Evolutionary conservation across 1,140 invertebrate genomes (phyloP).

Genomic region (Pseudomyrmex dendroicus): DNA sequence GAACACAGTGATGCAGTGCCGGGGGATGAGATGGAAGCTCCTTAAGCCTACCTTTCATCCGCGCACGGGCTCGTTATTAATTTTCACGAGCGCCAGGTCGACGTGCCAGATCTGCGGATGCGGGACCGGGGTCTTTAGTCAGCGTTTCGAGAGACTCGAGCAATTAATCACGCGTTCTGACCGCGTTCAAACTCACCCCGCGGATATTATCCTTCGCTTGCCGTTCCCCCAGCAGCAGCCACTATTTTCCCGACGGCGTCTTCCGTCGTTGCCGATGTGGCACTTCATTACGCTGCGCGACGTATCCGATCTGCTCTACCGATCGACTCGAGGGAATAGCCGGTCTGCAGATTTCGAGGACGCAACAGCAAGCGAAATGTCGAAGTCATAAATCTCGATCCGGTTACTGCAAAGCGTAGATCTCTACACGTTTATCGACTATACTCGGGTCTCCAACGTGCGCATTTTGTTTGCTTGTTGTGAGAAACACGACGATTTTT

Average conservation of each 20-base stretch:
- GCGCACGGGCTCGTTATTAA: slow-evolving; percentile 64
- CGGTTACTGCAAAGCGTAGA: slow-evolving; percentile 4
- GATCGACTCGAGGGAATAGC: slow-evolving; percentile 33
- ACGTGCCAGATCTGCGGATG: slow-evolving; percentile 59
- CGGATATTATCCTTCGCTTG: slow-evolving; percentile 52
- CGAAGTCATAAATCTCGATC: slow-evolving; percentile 38
- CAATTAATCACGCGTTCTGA: slow-evolving; percentile 75
- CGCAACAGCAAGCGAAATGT: slow-evolving; percentile 21
- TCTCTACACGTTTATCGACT: slow-evolving; percentile 28
- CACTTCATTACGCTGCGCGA: slow-evolving; percentile 63
- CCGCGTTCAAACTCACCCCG: slow-evolving; percentile 53
- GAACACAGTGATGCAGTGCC: background rate
- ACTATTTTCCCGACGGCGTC: slow-evolving; percentile 26
- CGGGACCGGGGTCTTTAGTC: slow-evolving; percentile 70
- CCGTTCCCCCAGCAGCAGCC: background rate
- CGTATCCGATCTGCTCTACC: slow-evolving; percentile 35
- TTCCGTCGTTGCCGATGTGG: slow-evolving; percentile 61
- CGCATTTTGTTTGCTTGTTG: background rate
- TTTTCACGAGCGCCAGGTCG: slow-evolving; percentile 55
- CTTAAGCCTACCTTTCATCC: slow-evolving; percentile 51
- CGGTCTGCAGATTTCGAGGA: slow-evolving; percentile 8
- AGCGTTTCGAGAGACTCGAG: slow-evolving; percentile 75
- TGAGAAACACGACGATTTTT: background rate
- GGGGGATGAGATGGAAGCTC: background rate
- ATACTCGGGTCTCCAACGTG: background rate